Evolutionary conservation across 2,113 vertebrate species (phyloP).

Genomic region (Artemisiospiza belli): DNA sequence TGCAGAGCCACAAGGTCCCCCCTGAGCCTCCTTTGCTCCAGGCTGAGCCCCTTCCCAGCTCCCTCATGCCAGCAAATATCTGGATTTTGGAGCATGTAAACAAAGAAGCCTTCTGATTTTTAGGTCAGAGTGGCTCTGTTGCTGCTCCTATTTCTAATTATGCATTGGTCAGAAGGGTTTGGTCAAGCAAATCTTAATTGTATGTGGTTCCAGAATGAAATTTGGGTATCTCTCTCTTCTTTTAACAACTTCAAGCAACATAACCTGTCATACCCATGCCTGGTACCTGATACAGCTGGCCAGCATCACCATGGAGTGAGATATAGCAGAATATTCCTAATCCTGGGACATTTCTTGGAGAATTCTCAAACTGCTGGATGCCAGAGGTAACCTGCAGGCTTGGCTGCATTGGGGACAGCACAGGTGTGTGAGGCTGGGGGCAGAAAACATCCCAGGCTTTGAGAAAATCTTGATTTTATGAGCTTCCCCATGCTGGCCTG

Average conservation of each 20-base stretch:
- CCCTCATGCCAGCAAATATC: neutral
- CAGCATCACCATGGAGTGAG: neutral
- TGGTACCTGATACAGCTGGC: neutral
- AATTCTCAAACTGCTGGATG: neutral
- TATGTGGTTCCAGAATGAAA: neutral
- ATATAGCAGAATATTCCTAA: fast-evolving
- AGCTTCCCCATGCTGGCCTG: neutral
- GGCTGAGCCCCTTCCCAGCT: neutral
- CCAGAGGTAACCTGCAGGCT: neutral
- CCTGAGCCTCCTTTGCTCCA: neutral
- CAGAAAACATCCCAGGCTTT: neutral
- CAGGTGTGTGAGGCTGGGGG: neutral
- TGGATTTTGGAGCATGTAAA: neutral
- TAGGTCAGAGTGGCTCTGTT: neutral
- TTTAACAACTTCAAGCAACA: neutral
- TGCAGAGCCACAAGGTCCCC: neutral
- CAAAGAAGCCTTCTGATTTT: neutral
- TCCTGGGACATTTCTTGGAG: neutral
- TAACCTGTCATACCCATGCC: neutral
- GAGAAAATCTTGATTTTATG: neutral
- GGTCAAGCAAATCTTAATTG: neutral
- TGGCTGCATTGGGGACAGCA: neutral
- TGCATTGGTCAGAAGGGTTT: fast-evolving
- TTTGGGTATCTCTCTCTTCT: neutral
- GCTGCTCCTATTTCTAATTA: neutral